These are phyloP conservation scores for Pristionchus entomophagus DNA, from an alignment of 2,888 invertebrate species.

Conservation along the genomic window DNA sequence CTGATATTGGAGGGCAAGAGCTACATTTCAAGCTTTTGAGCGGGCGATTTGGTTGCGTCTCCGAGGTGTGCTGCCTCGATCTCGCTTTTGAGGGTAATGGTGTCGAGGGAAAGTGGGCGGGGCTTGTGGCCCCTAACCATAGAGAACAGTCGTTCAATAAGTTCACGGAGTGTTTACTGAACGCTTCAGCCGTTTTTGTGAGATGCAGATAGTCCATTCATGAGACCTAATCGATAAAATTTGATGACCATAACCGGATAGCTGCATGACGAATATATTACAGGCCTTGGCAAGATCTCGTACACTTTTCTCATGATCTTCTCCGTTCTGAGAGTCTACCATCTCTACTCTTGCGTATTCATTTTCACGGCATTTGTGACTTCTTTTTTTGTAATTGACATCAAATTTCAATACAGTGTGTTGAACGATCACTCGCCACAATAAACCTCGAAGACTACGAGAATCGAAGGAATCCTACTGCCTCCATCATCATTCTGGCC, in stretches of 20 bases:
- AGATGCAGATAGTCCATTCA: no score
- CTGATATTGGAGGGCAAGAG: no score
- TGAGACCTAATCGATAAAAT: no score
- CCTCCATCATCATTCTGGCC: neutral
- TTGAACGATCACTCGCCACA: neutral
- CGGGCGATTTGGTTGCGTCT: no score
- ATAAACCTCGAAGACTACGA: neutral
- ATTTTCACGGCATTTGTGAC: constrained; percentile 26
- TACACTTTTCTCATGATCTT: constrained; percentile 34
- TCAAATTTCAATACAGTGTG: neutral
- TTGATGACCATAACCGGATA: no score
- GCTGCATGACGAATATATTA: neutral
- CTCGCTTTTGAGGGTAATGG: no score
- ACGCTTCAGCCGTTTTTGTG: no score
- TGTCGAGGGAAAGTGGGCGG: no score
- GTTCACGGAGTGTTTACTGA: no score
- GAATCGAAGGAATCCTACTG: constrained; percentile 2
- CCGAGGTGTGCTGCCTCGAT: no score
- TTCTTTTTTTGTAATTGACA: neutral
- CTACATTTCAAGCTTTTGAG: no score
- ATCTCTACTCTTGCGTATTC: constrained; percentile 16
- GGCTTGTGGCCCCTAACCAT: no score
- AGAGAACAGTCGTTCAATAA: neutral
- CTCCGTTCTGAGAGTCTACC: constrained; percentile 6
- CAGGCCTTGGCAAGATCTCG: neutral